Evolutionary conservation across 2,888 invertebrate genomes (phyloP).

Genomic region (Linnaemya vulpina): DNA sequence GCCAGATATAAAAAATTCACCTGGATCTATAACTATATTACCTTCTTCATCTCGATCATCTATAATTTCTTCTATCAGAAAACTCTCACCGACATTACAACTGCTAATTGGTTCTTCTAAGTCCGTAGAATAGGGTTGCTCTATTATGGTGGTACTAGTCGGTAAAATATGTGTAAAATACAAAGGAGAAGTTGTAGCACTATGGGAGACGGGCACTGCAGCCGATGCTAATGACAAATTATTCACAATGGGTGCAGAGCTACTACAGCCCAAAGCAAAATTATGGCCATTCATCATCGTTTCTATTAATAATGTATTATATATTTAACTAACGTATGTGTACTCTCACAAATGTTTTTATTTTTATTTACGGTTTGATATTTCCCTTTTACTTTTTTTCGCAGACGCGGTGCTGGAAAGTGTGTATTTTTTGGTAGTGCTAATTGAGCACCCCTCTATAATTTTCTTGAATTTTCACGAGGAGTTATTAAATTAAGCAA

Average conservation of each 20-base stretch:
- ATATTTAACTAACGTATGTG: background rate
- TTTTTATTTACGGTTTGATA: constrained; percentile 23
- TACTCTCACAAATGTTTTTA: constrained; percentile 19
- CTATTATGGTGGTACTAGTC: constrained; percentile 70
- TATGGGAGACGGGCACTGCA: constrained; percentile 75
- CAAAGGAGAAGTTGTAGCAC: constrained; percentile 76
- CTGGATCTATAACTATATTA: constrained; percentile 79
- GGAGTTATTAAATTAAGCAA: constrained; percentile 49
- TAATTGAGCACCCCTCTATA: constrained; percentile 58
- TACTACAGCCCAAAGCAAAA: constrained; percentile 72
- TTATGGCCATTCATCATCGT: constrained; percentile 74
- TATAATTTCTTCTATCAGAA: constrained; percentile 78
- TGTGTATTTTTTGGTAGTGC: constrained; percentile 44
- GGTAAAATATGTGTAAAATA: constrained; percentile 78
- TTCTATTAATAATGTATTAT: constrained; percentile 15
- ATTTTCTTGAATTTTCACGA: constrained; percentile 26
- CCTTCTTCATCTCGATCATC: constrained; percentile 79
- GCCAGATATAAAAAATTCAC: constrained; percentile 79
- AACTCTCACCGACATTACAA: constrained; percentile 77
- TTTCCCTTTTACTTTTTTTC: constrained; percentile 54
- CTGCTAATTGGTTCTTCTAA: constrained; percentile 77
- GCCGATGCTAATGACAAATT: constrained; percentile 79
- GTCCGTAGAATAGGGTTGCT: constrained; percentile 73
- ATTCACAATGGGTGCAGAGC: constrained; percentile 77
- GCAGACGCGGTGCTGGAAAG: constrained; percentile 60